Base-by-base conservation (phyloP, 2,888 invertebrate genomes). In the Cosmia trapezina region DNA sequence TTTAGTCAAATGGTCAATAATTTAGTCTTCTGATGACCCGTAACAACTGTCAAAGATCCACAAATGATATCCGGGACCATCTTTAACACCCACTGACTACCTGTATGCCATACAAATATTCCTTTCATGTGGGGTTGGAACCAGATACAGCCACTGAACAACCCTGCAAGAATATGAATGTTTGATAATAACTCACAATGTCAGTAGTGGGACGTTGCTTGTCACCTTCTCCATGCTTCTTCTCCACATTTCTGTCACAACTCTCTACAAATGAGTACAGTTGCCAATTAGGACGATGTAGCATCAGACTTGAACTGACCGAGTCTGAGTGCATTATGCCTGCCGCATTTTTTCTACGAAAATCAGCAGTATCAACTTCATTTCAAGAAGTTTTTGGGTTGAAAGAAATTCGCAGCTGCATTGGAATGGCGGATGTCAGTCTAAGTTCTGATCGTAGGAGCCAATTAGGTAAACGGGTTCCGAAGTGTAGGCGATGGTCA, bases 191-290 rank as follows among this genome's bases (percentile, higher is more conserved):
- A 54, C 97, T 97, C 95, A 99, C 99, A 97, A 99, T 99, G 89
- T 99, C 98, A 69, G 99, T 99, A 64, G 98, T 98, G 14, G 98
- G 98, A 89, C 98, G 97, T 87, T 98, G 98, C 87, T 97, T 97
- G 70, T 96, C 96, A 17, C 96, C 96, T 86, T 97, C 97, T 0
- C 98, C 98, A 87, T 99, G 99, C 91, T 99, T 99, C 94, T 98
- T 98, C 90, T 99, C 98, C 37, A 99, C 98, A 62, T 54, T 68
- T 56, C 62, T 57, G 33, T 69, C 47, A 70, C 53, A 57, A 45
- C 33, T 67, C 47, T 37, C 14, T 54, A 33, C 51, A 67, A 63
- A 63, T 28, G 28, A 70, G 41, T 56, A 67, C 37, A 41, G 49
- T 70, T 79, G 79, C 80, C 80, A 80, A 80, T 70, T 73, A 65